Conservation (phyloP, 2,113 vertebrate species). For the Piprites chloris region DNA sequence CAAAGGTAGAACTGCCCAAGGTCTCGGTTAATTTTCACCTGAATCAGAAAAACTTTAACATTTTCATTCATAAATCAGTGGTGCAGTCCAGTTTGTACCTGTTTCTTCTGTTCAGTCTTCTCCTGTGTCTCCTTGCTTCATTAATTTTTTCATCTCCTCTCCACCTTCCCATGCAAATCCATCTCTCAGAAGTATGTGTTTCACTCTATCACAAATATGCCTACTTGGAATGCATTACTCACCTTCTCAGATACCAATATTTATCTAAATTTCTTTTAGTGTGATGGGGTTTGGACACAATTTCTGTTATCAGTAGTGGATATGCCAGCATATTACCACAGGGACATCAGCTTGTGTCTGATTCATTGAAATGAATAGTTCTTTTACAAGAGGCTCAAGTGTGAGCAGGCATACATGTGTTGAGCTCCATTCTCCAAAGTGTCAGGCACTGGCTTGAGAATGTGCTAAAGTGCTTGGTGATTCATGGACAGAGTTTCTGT, state of each 20-base stretch:
- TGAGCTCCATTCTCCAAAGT: neutral
- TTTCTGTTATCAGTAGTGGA: neutral
- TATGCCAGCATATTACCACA: neutral
- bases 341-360: neutral
- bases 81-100: neutral
- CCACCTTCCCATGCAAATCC: neutral
- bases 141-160: neutral
- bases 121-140: neutral
- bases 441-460: neutral
- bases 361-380: neutral
- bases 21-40: neutral
- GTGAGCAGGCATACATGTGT: neutral
- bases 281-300: neutral
- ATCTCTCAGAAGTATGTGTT: neutral
- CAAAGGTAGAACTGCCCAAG: neutral
- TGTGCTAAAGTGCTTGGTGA: neutral
- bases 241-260: neutral
- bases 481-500: neutral
- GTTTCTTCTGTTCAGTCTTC: neutral
- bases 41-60: neutral
- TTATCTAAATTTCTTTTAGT: neutral
- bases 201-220: neutral
- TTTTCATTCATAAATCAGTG: conserved; percentile 33
- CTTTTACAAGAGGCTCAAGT: neutral
- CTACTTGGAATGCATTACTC: neutral